phyloP scores from a whole-genome alignment of 2,797 vertebrate genomes.

The Acestrorhynchus altus region DNA sequence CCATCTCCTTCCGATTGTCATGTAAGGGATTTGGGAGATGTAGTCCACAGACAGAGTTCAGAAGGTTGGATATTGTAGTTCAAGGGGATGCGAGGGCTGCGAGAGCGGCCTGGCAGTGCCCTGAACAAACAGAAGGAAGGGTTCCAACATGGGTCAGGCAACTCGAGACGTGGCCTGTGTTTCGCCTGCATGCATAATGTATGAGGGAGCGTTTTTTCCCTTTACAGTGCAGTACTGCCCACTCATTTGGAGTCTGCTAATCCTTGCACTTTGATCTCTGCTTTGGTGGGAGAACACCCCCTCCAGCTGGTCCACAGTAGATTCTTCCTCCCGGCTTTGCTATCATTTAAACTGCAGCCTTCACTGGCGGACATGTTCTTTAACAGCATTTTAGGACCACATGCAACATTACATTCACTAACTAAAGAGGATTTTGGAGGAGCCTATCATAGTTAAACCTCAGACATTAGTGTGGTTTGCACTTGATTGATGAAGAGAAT shows the following conservation, averaged over 20 bases:
- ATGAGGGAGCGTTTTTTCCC: constrained; percentile 37
- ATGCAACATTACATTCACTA: too few relatives aligned
- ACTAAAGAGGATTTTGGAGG: too few relatives aligned
- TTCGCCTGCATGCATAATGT: constrained; percentile 50
- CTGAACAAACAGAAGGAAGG: constrained; percentile 28
- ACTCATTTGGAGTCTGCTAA: constrained; percentile 56
- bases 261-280: constrained; percentile 63
- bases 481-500: too few relatives aligned
- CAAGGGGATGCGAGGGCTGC: constrained; percentile 55
- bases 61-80: constrained; percentile 60
- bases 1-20: constrained; percentile 60
- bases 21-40: constrained; percentile 46
- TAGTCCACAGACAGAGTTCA: constrained; percentile 26
- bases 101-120: constrained; percentile 13
- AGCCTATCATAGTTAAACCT: constrained; percentile 29
- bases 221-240: constrained; percentile 23
- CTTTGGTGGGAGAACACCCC: constrained; percentile 54
- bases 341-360: constrained; percentile 1
- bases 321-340: constrained; percentile 13
- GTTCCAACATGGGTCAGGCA: constrained; percentile 39
- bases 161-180: constrained; percentile 34
- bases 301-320: constrained; percentile 42
- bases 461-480: too few relatives aligned
- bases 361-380: not conserved
- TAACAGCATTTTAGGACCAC: not conserved